Conservation (phyloP, 2,888 invertebrate species). For the Stenchaetothrips biformis region DNA sequence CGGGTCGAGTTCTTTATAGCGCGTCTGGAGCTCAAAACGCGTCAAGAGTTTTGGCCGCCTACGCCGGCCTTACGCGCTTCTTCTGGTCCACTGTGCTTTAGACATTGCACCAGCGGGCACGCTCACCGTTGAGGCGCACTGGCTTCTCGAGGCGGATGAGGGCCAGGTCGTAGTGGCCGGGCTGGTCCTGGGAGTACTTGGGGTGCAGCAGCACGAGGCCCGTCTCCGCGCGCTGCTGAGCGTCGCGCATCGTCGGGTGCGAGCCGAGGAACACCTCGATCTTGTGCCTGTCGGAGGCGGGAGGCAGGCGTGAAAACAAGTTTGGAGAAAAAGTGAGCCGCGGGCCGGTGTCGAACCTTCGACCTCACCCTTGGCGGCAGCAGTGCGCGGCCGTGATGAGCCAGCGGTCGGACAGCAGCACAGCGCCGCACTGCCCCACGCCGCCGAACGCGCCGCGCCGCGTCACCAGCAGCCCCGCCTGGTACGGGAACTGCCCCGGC, state of each 20-base stretch:
- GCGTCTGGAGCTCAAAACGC: no score
- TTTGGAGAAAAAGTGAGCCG: neutral
- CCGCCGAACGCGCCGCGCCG: neutral
- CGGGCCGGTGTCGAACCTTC: neutral
- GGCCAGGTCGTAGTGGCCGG: neutral
- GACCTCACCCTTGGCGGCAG: neutral
- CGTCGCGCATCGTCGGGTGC: conserved; percentile 2
- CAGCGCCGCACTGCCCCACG: neutral
- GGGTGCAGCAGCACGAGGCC: neutral
- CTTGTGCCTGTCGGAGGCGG: neutral
- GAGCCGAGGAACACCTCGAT: neutral
- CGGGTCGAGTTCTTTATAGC: no score
- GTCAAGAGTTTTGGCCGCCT: no score
- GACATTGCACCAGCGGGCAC: neutral
- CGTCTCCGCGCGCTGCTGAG: neutral
- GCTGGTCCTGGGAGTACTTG: neutral
- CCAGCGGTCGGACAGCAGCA: conserved; percentile 9
- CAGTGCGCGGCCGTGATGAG: conserved; percentile 17
- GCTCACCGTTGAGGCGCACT: neutral
- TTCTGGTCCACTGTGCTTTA: no score
- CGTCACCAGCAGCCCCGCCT: neutral
- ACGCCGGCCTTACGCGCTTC: no score
- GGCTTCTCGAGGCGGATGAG: neutral
- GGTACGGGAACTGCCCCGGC: conserved; percentile 15
- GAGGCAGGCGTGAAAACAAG: neutral